Evolutionary conservation across 2,113 vertebrate species (phyloP).

Genomic region (Scopus umbretta): DNA sequence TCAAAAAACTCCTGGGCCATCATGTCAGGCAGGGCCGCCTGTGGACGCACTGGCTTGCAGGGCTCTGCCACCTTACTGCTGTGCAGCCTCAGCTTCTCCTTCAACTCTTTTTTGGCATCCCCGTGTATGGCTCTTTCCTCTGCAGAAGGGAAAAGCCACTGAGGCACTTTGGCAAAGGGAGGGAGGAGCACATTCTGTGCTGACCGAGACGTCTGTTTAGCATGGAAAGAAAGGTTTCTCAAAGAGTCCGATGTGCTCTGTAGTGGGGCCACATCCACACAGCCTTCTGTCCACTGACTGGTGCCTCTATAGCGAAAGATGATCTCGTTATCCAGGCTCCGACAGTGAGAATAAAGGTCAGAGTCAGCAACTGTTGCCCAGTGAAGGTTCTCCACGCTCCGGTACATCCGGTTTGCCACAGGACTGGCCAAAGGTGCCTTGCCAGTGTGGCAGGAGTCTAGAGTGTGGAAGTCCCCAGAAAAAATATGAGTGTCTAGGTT

Average conservation of each 20-base stretch:
- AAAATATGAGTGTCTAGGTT: constrained; percentile 56
- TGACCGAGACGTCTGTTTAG: constrained; percentile 37
- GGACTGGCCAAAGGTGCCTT: not conserved
- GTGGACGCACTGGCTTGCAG: constrained; percentile 75
- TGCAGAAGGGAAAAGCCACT: constrained; percentile 73
- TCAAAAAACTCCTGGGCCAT: constrained; percentile 14
- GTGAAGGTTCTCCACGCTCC: constrained; percentile 89
- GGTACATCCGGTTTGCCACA: constrained; percentile 74
- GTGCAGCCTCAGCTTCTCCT: constrained; percentile 83
- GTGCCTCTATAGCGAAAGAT: constrained; percentile 75
- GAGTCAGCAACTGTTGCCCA: constrained; percentile 72
- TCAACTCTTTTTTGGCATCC: constrained; percentile 75
- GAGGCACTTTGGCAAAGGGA: constrained; percentile 71
- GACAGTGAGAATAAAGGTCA: constrained; percentile 64
- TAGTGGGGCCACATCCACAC: constrained; percentile 56
- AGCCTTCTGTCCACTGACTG: constrained; percentile 74
- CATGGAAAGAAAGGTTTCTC: constrained; percentile 65
- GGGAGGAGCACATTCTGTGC: constrained; percentile 70
- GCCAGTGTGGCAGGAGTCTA: constrained; percentile 20
- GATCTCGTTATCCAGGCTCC: constrained; percentile 78
- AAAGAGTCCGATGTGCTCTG: constrained; percentile 52
- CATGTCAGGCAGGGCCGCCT: constrained; percentile 35
- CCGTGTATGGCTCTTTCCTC: constrained; percentile 69
- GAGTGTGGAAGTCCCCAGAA: constrained; percentile 26
- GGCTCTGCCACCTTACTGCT: constrained; percentile 75